Percentiles rank a stretch among this genome's conserved stretches.
Conservation (phyloP, 2,888 invertebrate genomes). For the Schizotus pectinicornis region DNA sequence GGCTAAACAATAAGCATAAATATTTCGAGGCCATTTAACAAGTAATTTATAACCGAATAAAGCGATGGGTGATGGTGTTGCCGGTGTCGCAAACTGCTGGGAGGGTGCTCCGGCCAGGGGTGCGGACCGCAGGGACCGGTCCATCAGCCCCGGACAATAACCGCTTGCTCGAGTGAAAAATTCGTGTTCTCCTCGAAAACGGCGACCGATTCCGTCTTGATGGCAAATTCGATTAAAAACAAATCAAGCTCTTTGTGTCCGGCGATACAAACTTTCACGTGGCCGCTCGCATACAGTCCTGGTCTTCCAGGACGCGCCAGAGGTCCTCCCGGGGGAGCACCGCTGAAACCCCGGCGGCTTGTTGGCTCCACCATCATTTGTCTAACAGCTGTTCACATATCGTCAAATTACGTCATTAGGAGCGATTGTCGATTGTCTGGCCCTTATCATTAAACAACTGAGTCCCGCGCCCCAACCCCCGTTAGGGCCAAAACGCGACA, state of each 20-base stretch:
- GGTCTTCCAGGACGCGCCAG: slow-evolving; percentile 17
- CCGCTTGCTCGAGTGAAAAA: no score
- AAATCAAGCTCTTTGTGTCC: slow-evolving; percentile 12
- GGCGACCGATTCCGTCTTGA: no score
- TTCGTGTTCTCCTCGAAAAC: no score
- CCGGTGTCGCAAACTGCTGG: slow-evolving; percentile 26
- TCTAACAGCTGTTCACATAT: slow-evolving; percentile 62
- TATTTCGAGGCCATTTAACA: slow-evolving; percentile 49
- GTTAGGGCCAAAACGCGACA: neutral
- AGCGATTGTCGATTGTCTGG: slow-evolving; percentile 51
- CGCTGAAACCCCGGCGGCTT: slow-evolving; percentile 54
- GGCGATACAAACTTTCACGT: slow-evolving; percentile 13
- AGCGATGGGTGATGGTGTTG: slow-evolving; percentile 36
- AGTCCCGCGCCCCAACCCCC: slow-evolving; percentile 10
- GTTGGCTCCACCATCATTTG: slow-evolving; percentile 57
- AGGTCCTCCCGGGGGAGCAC: slow-evolving; percentile 41
- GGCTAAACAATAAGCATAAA: slow-evolving; percentile 48
- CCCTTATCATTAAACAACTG: slow-evolving; percentile 33
- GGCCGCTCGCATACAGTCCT: slow-evolving; percentile 13
- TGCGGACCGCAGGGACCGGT: slow-evolving; percentile 18
- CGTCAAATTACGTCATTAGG: slow-evolving; percentile 60
- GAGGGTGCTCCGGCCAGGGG: slow-evolving; percentile 17
- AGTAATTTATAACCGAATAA: slow-evolving; percentile 47
- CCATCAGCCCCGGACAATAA: neutral
- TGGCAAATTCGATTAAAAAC: slow-evolving; percentile 13